phyloP scores from a whole-genome alignment of 2,888 invertebrate species.

The Pseudococcus jackbeardsleyi region DNA sequence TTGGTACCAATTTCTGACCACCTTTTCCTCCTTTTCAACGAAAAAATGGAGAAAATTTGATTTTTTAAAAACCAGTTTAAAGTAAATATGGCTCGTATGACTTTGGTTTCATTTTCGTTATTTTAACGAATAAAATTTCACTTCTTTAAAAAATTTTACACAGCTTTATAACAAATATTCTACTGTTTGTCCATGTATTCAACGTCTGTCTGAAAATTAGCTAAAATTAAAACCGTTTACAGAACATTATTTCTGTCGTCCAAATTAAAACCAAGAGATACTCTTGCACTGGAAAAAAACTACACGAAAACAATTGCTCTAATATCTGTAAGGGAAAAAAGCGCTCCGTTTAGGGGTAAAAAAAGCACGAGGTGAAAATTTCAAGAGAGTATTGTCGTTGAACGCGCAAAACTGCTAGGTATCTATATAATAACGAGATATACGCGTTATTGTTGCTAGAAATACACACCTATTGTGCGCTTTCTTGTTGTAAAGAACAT shows the following conservation, averaged over 20 bases:
- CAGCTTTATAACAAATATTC: neutral
- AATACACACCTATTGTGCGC: slow-evolving; percentile 29
- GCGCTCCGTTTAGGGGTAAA: neutral
- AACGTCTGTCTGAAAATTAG: neutral
- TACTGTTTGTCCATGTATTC: neutral
- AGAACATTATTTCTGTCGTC: neutral
- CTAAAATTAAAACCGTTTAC: neutral
- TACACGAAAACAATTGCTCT: neutral
- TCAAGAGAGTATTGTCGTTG: slow-evolving; percentile 34
- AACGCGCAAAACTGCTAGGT: slow-evolving; percentile 15
- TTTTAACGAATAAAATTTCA: no score
- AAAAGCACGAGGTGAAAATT: neutral
- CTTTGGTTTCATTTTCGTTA: no score
- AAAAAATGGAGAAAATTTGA: no score
- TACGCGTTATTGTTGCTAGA: slow-evolving; percentile 12
- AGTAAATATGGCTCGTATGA: no score
- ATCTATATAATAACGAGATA: slow-evolving; percentile 38
- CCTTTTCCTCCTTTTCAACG: no score
- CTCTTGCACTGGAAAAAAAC: neutral
- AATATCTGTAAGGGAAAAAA: neutral
- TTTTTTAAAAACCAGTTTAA: no score
- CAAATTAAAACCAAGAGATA: neutral
- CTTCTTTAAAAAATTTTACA: neutral
- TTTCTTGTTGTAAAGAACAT: slow-evolving; percentile 28
- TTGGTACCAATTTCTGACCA: no score